Evolutionary conservation across 2,797 vertebrate genomes (phyloP).

Genomic region (Crocodylus rhombifer): DNA sequence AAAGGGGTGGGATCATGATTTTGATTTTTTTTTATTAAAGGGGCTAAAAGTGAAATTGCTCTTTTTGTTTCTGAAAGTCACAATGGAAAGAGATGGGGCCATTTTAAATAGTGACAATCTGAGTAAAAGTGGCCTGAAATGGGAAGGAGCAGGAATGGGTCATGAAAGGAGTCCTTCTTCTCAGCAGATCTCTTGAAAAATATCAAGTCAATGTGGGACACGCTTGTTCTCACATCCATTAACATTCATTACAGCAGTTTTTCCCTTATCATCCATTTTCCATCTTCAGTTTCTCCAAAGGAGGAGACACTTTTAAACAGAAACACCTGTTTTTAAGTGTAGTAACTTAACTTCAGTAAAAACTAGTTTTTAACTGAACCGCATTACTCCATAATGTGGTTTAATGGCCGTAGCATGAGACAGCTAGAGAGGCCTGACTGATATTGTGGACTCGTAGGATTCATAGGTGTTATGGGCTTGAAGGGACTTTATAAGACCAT

Average conservation of each 20-base stretch:
- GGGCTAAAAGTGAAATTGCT: background rate
- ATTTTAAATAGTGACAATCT: rapidly evolving
- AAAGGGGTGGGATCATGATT: background rate
- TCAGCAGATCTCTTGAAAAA: background rate
- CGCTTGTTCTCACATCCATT: background rate
- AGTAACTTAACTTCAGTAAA: too few species aligned
- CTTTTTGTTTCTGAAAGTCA: background rate
- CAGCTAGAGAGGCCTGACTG: too few species aligned
- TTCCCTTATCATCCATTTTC: background rate
- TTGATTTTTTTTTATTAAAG: background rate
- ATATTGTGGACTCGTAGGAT: too few species aligned
- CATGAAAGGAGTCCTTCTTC: background rate
- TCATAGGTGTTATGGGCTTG: too few species aligned
- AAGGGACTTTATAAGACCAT: too few species aligned
- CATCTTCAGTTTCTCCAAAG: background rate
- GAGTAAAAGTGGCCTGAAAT: background rate
- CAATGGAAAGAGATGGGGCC: background rate
- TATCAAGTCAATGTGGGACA: background rate
- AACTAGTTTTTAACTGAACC: too few species aligned
- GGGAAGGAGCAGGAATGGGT: background rate
- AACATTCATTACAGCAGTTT: background rate
- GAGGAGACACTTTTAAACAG: background rate
- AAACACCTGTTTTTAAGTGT: background rate
- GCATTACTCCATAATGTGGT: too few species aligned
- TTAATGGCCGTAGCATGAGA: too few species aligned